Conservation (phyloP, 2,888 invertebrate genomes). For the Escarpia spicata region DNA sequence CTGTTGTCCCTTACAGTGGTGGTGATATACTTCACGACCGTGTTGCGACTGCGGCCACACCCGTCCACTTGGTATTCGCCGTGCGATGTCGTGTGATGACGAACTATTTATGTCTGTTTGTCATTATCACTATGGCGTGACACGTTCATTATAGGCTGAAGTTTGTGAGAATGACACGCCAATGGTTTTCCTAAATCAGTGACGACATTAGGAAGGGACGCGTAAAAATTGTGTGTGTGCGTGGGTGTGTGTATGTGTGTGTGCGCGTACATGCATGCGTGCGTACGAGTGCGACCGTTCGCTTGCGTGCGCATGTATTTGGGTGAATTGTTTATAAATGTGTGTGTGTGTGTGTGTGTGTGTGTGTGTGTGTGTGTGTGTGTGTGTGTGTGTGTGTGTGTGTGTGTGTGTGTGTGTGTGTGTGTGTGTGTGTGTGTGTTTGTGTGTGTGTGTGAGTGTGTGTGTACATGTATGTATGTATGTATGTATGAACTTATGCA, state of each 20-base stretch:
- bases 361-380: not conserved
- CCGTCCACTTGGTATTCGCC: not conserved
- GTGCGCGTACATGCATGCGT: not conserved
- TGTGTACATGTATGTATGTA: not conserved
- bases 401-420: no score
- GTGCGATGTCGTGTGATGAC: not conserved
- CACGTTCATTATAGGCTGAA: not conserved
- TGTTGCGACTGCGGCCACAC: not conserved
- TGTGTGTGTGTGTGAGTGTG: not conserved
- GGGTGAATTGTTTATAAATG: not conserved
- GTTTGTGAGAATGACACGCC: not conserved
- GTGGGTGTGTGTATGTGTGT: not conserved
- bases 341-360: not conserved
- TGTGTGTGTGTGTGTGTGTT: no score
- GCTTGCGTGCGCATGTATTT: no score
- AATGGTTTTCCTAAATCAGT: not conserved
- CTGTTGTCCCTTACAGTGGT: not conserved
- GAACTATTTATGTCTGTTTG: not conserved
- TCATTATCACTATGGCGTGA: not conserved
- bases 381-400: not conserved
- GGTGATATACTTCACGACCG: not conserved
- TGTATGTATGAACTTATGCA: not conserved
- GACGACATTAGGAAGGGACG: no score
- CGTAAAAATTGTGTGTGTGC: not conserved
- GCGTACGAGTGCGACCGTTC: not conserved